Evolutionary conservation across 2,113 vertebrate genomes (phyloP).

Genomic region (Epinephelus cyanopodus): DNA sequence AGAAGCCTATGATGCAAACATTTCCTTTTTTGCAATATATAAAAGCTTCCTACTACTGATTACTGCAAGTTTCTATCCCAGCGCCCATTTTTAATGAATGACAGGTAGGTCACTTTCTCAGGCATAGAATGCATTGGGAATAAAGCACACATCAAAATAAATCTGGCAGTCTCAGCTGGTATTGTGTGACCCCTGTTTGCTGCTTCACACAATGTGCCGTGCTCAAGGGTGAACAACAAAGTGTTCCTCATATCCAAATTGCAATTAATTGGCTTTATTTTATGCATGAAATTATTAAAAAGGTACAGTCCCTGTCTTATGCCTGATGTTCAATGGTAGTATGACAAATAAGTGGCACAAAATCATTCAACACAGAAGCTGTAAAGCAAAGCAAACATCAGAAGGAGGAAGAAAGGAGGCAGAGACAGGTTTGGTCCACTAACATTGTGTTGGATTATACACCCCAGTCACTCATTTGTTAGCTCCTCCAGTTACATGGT

Average conservation of each 20-base stretch:
- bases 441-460: background rate
- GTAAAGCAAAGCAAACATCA: background rate
- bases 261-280: slow-evolving; percentile 23
- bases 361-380: background rate
- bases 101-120: background rate
- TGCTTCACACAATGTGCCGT: slow-evolving; percentile 11
- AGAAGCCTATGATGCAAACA: too few species aligned
- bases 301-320: background rate
- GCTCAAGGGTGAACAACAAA: slow-evolving; percentile 12
- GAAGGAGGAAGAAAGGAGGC: background rate
- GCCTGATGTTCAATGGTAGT: background rate
- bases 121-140: slow-evolving; percentile 20
- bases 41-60: slow-evolving; percentile 1
- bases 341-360: background rate
- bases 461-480: background rate
- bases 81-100: slow-evolving; percentile 16
- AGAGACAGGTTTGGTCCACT: background rate
- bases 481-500: background rate
- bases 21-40: background rate
- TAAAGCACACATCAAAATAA: slow-evolving; percentile 17
- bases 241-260: slow-evolving; percentile 18
- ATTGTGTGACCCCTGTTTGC: slow-evolving; percentile 8
- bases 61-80: slow-evolving; percentile 15
- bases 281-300: background rate
- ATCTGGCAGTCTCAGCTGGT: slow-evolving; percentile 23